Percentiles rank a stretch among this genome's conserved stretches.
These are phyloP conservation scores for Polypterus senegalus DNA, from an alignment of 2,113 vertebrate genomes.

Conservation along the genomic window DNA sequence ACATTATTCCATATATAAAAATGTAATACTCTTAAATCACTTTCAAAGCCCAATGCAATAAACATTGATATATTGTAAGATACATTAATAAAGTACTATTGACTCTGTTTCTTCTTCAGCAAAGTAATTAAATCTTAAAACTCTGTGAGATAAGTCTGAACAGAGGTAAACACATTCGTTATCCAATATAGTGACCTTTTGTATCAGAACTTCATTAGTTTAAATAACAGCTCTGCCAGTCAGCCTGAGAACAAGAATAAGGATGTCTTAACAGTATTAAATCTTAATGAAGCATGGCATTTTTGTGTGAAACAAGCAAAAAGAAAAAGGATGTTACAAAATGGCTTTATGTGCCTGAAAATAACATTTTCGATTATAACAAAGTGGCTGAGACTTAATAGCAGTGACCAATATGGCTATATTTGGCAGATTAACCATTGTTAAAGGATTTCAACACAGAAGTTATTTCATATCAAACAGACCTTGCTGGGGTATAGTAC, in stretches of 20 bases:
- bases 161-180: slow-evolving; percentile 4
- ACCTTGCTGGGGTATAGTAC: too few relatives aligned
- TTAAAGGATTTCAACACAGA: too few relatives aligned
- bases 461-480: too few relatives aligned
- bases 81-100: slow-evolving; percentile 8
- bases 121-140: slow-evolving; percentile 15
- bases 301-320: background rate
- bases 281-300: background rate
- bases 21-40: too few relatives aligned
- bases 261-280: slow-evolving; percentile 1
- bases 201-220: slow-evolving; percentile 7
- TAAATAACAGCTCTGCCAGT: slow-evolving; percentile 11
- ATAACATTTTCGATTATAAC: too few relatives aligned
- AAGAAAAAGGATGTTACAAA: too few relatives aligned
- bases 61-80: background rate
- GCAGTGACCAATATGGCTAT: too few relatives aligned
- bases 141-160: slow-evolving; percentile 4
- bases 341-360: too few relatives aligned
- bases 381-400: too few relatives aligned
- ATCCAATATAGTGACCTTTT: slow-evolving; percentile 9
- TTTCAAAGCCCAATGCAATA: too few relatives aligned
- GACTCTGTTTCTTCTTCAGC: slow-evolving; percentile 1
- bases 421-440: too few relatives aligned
- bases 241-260: background rate
- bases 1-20: too few relatives aligned